These are phyloP conservation scores for Oxyteleia sp. DNA, from an alignment of 2,888 invertebrate species.

Conservation along the genomic window DNA sequence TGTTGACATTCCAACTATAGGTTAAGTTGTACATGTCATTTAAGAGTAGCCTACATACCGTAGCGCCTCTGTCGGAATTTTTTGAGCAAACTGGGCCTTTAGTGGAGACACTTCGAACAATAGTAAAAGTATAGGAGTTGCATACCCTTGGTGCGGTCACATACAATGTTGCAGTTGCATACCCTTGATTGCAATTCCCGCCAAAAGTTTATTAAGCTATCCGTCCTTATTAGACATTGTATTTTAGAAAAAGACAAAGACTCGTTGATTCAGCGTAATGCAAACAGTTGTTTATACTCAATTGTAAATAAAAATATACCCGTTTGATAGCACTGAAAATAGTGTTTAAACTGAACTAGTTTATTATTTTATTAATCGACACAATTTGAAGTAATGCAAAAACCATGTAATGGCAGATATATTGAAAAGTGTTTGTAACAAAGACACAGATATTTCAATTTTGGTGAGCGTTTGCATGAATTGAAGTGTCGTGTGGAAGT, in stretches of 20 bases:
- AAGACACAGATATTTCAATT: slow-evolving; percentile 28
- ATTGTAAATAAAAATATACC: slow-evolving; percentile 17
- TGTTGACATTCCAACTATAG: too few relatives aligned
- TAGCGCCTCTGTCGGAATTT: too few relatives aligned
- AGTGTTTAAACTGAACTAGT: too few relatives aligned
- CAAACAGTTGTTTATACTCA: not conserved
- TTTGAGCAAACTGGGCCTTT: too few relatives aligned
- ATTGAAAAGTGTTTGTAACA: slow-evolving; percentile 35
- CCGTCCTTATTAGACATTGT: slow-evolving; percentile 8
- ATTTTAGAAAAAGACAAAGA: slow-evolving; percentile 1
- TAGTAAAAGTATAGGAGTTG: too few relatives aligned
- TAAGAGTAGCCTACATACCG: too few relatives aligned
- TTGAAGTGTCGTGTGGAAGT: too few relatives aligned
- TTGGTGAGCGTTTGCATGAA: slow-evolving; percentile 52
- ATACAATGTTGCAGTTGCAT: too few relatives aligned
- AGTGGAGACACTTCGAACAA: too few relatives aligned
- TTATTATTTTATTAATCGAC: not conserved
- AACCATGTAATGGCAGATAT: slow-evolving; percentile 57
- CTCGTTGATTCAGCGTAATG: not conserved
- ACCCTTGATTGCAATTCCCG: too few relatives aligned
- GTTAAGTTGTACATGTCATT: too few relatives aligned
- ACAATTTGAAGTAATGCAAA: not conserved
- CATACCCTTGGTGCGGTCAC: too few relatives aligned
- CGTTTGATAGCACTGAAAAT: not conserved
- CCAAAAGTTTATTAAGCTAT: slow-evolving; percentile 11